These are phyloP conservation scores for Rhagoletis zephyria DNA, from an alignment of 1,140 invertebrate species.

Conservation along the genomic window DNA sequence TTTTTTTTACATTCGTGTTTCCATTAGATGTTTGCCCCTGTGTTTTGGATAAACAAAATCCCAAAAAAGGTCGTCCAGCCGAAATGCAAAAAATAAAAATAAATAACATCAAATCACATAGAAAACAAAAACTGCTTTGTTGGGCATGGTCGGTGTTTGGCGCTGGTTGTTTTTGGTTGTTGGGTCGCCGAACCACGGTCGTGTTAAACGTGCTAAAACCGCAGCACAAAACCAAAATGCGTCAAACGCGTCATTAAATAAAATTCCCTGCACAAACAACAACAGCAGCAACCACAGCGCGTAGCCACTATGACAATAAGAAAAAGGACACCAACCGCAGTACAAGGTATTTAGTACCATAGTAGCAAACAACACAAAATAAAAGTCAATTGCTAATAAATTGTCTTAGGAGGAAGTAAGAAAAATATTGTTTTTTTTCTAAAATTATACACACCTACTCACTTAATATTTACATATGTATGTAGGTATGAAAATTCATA, in stretches of 20 bases:
- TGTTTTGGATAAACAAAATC: constrained; percentile 37
- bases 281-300: neutral
- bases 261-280: neutral
- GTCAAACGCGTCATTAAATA: constrained; percentile 49
- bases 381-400: constrained; percentile 20
- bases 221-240: constrained; percentile 34
- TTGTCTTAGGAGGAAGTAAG: neutral
- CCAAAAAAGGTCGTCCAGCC: constrained; percentile 21
- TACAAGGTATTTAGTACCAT: neutral
- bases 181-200: neutral
- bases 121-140: neutral
- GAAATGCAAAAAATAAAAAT: constrained; percentile 14
- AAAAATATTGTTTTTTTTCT: neutral
- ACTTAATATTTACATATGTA: neutral
- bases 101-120: neutral
- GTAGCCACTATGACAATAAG: neutral
- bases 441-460: neutral
- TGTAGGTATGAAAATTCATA: neutral
- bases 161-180: no score
- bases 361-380: neutral
- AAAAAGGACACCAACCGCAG: constrained; percentile 14
- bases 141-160: constrained; percentile 37
- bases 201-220: constrained; percentile 28
- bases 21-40: neutral
- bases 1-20: neutral